A percentile compares a stretch with the other conserved stretches of the same genome.
phyloP scores from a whole-genome alignment of 2,113 vertebrate genomes.

The Agelaius tricolor region DNA sequence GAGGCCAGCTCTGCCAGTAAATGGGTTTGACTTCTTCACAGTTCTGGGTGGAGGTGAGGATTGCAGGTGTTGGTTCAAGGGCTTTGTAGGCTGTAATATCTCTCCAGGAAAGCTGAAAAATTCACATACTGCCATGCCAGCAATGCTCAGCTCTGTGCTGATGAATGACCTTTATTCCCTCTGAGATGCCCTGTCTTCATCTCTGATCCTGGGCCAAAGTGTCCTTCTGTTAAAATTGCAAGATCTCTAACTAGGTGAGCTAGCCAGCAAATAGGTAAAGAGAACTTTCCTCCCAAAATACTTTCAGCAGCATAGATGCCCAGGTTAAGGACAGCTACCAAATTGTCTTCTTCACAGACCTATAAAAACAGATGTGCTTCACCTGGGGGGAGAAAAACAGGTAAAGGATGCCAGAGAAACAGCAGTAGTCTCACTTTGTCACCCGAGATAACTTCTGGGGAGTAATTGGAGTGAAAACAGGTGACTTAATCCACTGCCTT shows the following conservation, averaged over 20 bases:
- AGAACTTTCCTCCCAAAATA: not conserved
- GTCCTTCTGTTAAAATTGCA: not conserved
- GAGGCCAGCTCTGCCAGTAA: not conserved
- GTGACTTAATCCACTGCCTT: not conserved
- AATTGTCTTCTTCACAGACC: not conserved
- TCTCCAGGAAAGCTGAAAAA: not conserved
- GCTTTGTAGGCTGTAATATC: not conserved
- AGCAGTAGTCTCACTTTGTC: not conserved
- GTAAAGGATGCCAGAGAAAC: not conserved
- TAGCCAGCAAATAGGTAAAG: not conserved
- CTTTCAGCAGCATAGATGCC: not conserved
- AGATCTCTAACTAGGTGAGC: not conserved
- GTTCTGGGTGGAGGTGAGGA: not conserved
- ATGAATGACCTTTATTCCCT: not conserved
- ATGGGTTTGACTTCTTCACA: not conserved
- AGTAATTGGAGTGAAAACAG: not conserved
- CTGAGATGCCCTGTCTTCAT: not conserved
- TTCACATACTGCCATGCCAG: rapidly evolving
- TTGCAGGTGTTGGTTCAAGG: not conserved
- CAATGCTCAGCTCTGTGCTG: not conserved
- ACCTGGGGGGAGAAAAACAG: not conserved
- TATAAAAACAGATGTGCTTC: not conserved
- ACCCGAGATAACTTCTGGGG: not conserved
- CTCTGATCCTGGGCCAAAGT: not conserved
- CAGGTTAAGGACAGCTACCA: not conserved